phyloP scores from a whole-genome alignment of 2,888 invertebrate species.

The Drosophila phalerata region DNA sequence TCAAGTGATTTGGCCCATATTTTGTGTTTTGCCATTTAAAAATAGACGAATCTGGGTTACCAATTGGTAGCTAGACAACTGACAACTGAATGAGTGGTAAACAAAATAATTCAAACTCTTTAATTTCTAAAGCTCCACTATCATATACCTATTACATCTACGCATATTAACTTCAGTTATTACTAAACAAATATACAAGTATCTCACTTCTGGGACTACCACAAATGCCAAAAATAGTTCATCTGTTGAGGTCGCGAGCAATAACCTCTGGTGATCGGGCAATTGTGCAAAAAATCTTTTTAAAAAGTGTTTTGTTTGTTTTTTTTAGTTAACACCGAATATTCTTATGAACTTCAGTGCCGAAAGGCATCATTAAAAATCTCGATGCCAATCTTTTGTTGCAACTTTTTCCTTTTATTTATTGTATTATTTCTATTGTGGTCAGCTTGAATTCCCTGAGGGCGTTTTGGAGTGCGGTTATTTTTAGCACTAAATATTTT shows the following conservation, averaged over 20 bases:
- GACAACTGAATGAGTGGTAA: conserved; percentile 13
- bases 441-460: conserved; percentile 27
- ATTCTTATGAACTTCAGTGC: conserved; percentile 18
- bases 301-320: conserved; percentile 15
- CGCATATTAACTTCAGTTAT: neutral
- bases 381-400: conserved; percentile 38
- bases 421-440: conserved; percentile 49
- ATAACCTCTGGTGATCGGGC: conserved; percentile 7
- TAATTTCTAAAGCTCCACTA: neutral
- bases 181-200: conserved; percentile 3
- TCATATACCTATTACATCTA: neutral
- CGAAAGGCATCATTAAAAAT: conserved; percentile 49
- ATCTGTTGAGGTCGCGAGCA: conserved; percentile 13
- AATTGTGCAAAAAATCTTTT: conserved; percentile 33
- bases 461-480: conserved; percentile 25
- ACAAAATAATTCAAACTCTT: neutral
- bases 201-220: neutral
- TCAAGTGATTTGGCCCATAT: conserved; percentile 54
- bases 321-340: neutral
- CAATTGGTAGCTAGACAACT: conserved; percentile 12
- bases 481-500: conserved; percentile 28
- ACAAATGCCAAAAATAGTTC: neutral
- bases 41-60: conserved; percentile 31
- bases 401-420: conserved; percentile 42
- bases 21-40: conserved; percentile 16